These are phyloP conservation scores for Micoletzkya japonica DNA, from an alignment of 2,888 invertebrate genomes.

Conservation along the genomic window DNA sequence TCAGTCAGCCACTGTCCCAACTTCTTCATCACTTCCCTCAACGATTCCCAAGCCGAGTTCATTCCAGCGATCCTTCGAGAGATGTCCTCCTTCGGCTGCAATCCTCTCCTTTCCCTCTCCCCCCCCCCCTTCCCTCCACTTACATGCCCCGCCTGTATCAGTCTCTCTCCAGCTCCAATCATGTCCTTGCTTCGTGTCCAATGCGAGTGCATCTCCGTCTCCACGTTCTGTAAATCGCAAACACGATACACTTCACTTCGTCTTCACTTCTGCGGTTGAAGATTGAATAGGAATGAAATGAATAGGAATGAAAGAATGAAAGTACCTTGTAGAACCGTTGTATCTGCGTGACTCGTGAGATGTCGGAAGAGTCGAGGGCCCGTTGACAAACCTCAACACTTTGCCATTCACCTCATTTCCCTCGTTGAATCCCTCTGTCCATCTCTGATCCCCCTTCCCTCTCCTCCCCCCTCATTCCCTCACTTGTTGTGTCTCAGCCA, in stretches of 20 bases:
- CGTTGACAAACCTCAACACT: conserved; percentile 75
- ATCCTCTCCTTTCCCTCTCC: not conserved
- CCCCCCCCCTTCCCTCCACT: not conserved
- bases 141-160: conserved; percentile 42
- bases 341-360: conserved; percentile 83
- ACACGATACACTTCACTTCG: not conserved
- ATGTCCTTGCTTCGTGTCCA: conserved; percentile 66
- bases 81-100: conserved; percentile 26
- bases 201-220: conserved; percentile 80
- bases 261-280: not conserved
- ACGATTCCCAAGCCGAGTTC: conserved; percentile 78
- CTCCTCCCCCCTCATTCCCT: not conserved
- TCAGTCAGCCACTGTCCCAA: conserved; percentile 80
- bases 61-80: conserved; percentile 36
- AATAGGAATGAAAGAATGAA: not conserved
- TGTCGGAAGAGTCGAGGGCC: conserved; percentile 88
- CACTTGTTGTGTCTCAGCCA: conserved; percentile 81
- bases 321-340: conserved; percentile 92
- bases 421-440: conserved; percentile 72
- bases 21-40: conserved; percentile 80
- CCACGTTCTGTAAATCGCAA: conserved; percentile 65
- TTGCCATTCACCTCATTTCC: conserved; percentile 77
- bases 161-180: conserved; percentile 54
- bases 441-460: not conserved
- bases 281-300: not conserved